Conservation (phyloP, 2,113 vertebrate species). For the Clarias macrocephalus region DNA sequence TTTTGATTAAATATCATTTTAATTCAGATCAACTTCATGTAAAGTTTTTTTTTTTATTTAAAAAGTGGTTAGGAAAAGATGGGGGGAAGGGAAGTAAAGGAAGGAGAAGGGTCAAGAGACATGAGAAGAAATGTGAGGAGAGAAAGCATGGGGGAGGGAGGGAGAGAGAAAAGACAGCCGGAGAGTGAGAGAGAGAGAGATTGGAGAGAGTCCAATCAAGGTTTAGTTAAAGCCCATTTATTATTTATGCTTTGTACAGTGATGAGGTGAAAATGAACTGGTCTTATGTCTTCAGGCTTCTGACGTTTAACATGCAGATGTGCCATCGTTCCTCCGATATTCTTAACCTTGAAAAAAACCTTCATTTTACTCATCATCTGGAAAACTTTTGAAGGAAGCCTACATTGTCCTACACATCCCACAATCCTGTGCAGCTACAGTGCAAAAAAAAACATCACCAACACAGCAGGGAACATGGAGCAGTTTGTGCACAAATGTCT, state of each 20-base stretch:
- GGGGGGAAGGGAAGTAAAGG: background rate
- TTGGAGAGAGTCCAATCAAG: background rate
- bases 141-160: background rate
- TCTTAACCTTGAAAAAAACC: background rate
- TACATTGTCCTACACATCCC: background rate
- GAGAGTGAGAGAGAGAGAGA: slow-evolving; percentile 6
- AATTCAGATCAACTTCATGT: slow-evolving; percentile 53
- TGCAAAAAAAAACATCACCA: background rate
- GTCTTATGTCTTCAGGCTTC: background rate
- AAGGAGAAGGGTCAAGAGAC: background rate
- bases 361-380: background rate
- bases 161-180: background rate
- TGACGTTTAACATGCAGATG: background rate
- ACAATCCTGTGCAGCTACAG: background rate
- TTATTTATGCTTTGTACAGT: slow-evolving; percentile 19
- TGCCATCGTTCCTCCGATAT: background rate
- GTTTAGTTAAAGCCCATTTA: background rate
- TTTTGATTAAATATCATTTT: slow-evolving; percentile 59
- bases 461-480: background rate
- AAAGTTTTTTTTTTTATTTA: slow-evolving; percentile 43
- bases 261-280: background rate
- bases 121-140: slow-evolving; percentile 4
- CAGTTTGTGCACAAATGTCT: background rate
- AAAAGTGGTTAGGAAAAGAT: slow-evolving; percentile 34
- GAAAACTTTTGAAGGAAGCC: background rate